Base-by-base conservation (phyloP, 2,113 vertebrate genomes). In the Albula glossodonta region DNA sequence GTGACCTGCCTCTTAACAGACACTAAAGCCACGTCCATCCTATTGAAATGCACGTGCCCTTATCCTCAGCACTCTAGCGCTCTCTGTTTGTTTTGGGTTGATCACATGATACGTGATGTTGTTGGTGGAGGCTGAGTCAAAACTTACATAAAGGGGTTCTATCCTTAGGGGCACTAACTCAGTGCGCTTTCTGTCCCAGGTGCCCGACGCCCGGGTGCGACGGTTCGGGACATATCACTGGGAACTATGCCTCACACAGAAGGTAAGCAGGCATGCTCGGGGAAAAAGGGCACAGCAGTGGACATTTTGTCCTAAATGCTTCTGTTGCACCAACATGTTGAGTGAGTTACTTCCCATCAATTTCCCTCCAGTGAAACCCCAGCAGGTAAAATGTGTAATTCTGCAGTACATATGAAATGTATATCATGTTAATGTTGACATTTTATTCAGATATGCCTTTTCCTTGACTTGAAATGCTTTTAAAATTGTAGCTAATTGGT, bases 141-240 rank as follows among this genome's bases (percentile, higher is more conserved):
- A 41, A 41, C 31, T 41, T 41, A 41, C 31, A 1, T 41, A 1
- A 1, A 41, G 31, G 31, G 31, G 31, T 41, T 41, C 31, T 41
- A 41, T 41, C 31, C 31, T 41, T 41, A 41, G 31, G 31, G 31
- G 31, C 31, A 19, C 86, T 84, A 60, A 87, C 84, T 86, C 78
- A 82, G 83, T 70, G 49, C 86, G 83, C 78, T 90, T 95, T 93
- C 95, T 91, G 91, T 96, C 94, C 91, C 93, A 99, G 98, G 95
- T 99, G 98, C 95, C 97, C 98, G 89, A 99, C 98, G 25, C 98
- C 98, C 91, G 98, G 98, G 89, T 99, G 98, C 89, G 98, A 99
- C 85, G 98, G 98, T 93, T 99, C 98, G 89, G 98, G 98, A 92
- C 98, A 99, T 94, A 99, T 99, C 93, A 99, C 98, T 83, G 98